phyloP scores from a whole-genome alignment of 2,113 vertebrate genomes.

The Anolis sagrei region DNA sequence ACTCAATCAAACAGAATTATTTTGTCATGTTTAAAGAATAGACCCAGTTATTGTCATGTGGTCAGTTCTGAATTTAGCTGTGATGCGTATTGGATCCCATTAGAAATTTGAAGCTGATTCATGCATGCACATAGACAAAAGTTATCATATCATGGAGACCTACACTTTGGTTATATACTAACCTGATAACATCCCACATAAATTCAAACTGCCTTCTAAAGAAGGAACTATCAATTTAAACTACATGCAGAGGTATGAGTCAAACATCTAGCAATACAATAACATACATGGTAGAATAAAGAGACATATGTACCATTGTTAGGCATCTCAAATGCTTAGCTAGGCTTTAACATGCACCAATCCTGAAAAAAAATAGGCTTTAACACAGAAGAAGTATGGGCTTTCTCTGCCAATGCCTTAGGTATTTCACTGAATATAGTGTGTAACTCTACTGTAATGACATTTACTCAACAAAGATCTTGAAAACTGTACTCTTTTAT shows the following conservation, averaged over 20 bases:
- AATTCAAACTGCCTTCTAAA: not conserved
- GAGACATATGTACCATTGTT: not conserved
- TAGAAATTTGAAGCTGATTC: not conserved
- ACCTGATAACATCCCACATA: too few relatives aligned
- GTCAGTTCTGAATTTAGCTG: not conserved
- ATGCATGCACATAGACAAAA: too few relatives aligned
- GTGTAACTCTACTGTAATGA: slow-evolving; percentile 18
- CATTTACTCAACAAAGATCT: slow-evolving; percentile 16
- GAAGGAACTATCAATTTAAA: not conserved
- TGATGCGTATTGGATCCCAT: not conserved
- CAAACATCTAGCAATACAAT: too few relatives aligned
- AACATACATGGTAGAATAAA: not conserved
- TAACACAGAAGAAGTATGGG: not conserved
- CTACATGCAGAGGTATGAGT: not conserved
- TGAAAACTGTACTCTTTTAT: slow-evolving; percentile 35
- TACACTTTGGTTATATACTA: not conserved
- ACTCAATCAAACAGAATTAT: not conserved
- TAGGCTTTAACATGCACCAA: not conserved
- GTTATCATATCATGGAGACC: not conserved
- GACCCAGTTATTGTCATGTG: too few relatives aligned
- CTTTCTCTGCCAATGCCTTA: not conserved
- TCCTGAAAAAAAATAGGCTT: not conserved
- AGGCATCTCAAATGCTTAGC: not conserved
- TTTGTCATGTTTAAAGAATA: not conserved
- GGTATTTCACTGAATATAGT: not conserved